These are phyloP conservation scores for Leptoclinus maculatus DNA, from an alignment of 2,797 vertebrate species.

Conservation along the genomic window DNA sequence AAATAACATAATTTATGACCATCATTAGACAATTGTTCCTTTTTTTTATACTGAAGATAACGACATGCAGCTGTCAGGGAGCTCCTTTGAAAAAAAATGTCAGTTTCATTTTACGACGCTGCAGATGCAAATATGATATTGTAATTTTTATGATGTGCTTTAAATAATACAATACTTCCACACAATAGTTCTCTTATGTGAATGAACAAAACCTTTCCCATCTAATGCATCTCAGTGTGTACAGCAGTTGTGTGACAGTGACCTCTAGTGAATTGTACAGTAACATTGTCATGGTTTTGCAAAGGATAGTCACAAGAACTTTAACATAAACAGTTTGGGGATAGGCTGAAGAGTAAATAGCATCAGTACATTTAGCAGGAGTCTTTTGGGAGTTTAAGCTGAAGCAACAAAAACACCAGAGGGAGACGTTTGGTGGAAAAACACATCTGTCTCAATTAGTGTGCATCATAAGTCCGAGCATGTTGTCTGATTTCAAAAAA, in stretches of 20 bases:
- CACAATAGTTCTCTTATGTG: not conserved
- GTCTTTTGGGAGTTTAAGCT: not conserved
- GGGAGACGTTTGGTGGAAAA: not conserved
- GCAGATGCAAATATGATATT: not conserved
- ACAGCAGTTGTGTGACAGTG: not conserved
- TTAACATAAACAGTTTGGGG: not conserved
- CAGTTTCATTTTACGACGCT: not conserved
- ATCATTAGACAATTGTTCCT: not conserved
- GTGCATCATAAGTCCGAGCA: not conserved
- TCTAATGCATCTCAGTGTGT: not conserved
- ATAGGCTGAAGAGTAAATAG: not conserved
- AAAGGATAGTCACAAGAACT: not conserved
- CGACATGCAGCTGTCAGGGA: not conserved
- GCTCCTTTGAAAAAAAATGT: not conserved
- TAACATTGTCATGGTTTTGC: not conserved
- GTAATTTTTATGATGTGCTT: not conserved
- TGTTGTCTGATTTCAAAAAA: not conserved
- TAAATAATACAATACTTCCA: not conserved
- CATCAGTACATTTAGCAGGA: not conserved
- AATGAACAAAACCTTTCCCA: not conserved
- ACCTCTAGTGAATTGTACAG: constrained; percentile 7
- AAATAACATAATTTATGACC: not conserved
- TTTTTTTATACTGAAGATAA: not conserved
- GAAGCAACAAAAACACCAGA: not conserved
- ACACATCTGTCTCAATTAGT: not conserved